Base-by-base conservation (phyloP, 2,797 vertebrate species). In the Danio tinwini region DNA sequence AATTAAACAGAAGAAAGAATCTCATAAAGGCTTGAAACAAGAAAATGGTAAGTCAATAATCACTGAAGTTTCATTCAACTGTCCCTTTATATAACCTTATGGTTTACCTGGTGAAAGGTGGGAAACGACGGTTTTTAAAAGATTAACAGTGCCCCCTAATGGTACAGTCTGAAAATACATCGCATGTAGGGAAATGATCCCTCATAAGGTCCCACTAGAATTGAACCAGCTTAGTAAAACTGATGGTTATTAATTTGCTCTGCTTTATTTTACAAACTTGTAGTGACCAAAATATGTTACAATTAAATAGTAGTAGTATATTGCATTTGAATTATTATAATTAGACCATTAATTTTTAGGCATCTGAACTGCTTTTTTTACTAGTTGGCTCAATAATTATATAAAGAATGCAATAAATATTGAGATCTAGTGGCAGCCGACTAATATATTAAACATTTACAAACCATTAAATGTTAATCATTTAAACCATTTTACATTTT, bases 121-220 rank as follows among this genome's bases (percentile, higher is more conserved):
- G 39, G 21, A 45, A 0, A 61, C 29, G 3, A 21, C 9, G 4
- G 16, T 13, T 10, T 2, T 16, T 50, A 19, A 64, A 53, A 29
- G 58, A 53, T 42, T 12, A 64, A 52, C 21, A 42, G 29, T 42
- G 47, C 37, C 73, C 52, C 17, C 73, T 64, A 16, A 49, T 64
- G 73, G 47, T 40, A 12, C 10, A 12, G 10, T 0, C 5, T 42
- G 59, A 14, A 52, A 40, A 62, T 19, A 19, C 3, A 70, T 16
- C 12, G 40, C 1, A 8, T 14, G 42, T 67, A 13, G 29, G 7
- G 47, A 47, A 67, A 29, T 7, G 1, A 16, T 14, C 29, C 1
- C 6, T 16, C 19, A 16, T 5, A 16, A 5, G 3, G 19, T 55
- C n/a, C 19, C 10, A 55, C 8, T 56, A 9, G 17, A 64, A 19